Conservation (phyloP, 2,797 vertebrate species). For the Chrosomus eos region DNA sequence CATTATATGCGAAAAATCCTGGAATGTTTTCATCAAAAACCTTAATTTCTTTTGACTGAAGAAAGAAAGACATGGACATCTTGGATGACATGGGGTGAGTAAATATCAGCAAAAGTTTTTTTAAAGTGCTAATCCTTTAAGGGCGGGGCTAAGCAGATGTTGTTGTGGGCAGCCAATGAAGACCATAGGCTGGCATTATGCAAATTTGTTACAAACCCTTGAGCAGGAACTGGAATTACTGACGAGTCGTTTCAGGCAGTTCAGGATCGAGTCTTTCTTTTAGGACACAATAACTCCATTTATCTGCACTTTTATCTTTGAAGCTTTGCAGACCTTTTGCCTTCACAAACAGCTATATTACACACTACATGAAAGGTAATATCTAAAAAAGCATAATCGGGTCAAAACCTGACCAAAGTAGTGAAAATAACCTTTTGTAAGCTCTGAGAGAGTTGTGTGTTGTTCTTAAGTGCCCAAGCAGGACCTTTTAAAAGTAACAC, state of each 20-base stretch:
- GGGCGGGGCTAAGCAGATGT: not conserved
- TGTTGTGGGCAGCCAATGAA: not conserved
- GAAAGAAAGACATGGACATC: too few relatives aligned
- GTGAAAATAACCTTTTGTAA: slow-evolving; percentile 17
- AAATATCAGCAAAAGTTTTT: too few relatives aligned
- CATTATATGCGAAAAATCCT: too few relatives aligned
- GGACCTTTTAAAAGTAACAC: slow-evolving; percentile 47
- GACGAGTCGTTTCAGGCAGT: not conserved
- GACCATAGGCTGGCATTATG: not conserved
- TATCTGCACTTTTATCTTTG: not conserved
- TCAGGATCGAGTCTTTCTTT: not conserved
- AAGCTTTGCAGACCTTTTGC: not conserved
- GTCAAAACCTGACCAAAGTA: not conserved
- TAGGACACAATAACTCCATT: not conserved
- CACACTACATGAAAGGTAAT: not conserved
- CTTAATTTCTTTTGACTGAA: too few relatives aligned
- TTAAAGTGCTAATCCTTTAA: too few relatives aligned
- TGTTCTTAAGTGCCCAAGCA: slow-evolving; percentile 51
- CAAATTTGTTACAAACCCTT: not conserved
- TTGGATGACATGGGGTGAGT: too few relatives aligned
- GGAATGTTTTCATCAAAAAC: too few relatives aligned
- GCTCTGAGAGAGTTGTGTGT: slow-evolving; percentile 48
- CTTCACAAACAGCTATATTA: not conserved
- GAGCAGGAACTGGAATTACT: too few relatives aligned
- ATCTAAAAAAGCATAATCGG: not conserved